A percentile compares a stretch with the other conserved stretches of the same genome.
Conservation (phyloP, 2,113 vertebrate genomes). For the Pipra filicauda region DNA sequence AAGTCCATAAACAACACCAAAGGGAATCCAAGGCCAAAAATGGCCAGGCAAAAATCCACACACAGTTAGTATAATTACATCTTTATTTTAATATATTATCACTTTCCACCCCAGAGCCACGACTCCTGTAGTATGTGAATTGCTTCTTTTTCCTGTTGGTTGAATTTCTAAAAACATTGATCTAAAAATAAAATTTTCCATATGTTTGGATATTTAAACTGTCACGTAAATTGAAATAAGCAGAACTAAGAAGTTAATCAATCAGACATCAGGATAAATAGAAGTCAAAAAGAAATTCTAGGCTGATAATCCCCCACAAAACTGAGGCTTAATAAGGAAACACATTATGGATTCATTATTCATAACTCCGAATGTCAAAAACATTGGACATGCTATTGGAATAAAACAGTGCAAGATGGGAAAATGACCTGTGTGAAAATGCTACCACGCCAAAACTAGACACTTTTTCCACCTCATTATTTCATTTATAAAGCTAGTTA, state of each 20-base stretch:
- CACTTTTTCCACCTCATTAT: neutral
- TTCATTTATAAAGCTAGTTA: neutral
- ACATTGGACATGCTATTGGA: neutral
- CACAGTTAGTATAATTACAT: neutral
- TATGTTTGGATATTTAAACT: neutral
- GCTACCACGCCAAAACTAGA: neutral
- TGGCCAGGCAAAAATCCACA: neutral
- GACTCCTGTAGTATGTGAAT: neutral
- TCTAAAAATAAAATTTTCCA: neutral
- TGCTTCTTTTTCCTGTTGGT: neutral
- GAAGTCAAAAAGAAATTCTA: neutral
- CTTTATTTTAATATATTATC: neutral
- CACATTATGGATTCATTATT: neutral
- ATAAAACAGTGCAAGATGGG: neutral
- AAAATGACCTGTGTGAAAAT: neutral
- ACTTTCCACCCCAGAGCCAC: neutral
- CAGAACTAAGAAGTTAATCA: neutral
- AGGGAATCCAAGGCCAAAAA: neutral
- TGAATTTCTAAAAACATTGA: neutral
- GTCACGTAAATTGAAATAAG: neutral
- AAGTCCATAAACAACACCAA: neutral
- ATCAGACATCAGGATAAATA: neutral
- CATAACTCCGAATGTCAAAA: neutral
- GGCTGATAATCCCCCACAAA: neutral
- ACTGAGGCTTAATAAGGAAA: neutral